phyloP scores from a whole-genome alignment of 2,888 invertebrate species.

The Schizotus pectinicornis region DNA sequence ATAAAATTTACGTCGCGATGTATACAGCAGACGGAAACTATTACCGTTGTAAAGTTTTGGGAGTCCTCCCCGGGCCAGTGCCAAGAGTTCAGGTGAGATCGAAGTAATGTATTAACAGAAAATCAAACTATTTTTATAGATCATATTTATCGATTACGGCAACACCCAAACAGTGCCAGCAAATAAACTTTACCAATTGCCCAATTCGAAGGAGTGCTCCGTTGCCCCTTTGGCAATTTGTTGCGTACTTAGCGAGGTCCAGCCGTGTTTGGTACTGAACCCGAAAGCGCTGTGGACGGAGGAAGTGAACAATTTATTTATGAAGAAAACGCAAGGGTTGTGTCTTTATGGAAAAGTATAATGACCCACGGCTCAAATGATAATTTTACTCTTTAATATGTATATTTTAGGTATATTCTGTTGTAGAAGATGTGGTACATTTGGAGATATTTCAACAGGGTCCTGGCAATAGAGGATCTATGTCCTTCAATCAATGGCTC shows the following conservation, averaged over 20 bases:
- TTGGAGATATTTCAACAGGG: slow-evolving; percentile 64
- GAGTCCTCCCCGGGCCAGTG: slow-evolving; percentile 3
- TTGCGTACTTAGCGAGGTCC: slow-evolving; percentile 72
- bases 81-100: slow-evolving; percentile 28
- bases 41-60: slow-evolving; percentile 65
- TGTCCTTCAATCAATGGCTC: slow-evolving; percentile 66
- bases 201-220: slow-evolving; percentile 36
- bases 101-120: not conserved
- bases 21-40: slow-evolving; percentile 59
- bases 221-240: slow-evolving; percentile 71
- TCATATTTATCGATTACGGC: slow-evolving; percentile 83
- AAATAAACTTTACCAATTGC: slow-evolving; percentile 59
- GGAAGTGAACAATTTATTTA: slow-evolving; percentile 62
- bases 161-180: slow-evolving; percentile 61
- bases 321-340: slow-evolving; percentile 39
- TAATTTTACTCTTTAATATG: slow-evolving; percentile 7
- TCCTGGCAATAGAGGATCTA: slow-evolving; percentile 4
- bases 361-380: too few relatives aligned
- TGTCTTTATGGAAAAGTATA: slow-evolving; percentile 61
- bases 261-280: slow-evolving; percentile 69
- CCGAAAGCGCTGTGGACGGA: slow-evolving; percentile 68
- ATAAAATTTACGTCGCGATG: slow-evolving; percentile 66
- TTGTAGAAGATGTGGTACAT: slow-evolving; percentile 76
- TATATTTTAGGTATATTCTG: slow-evolving; percentile 68
- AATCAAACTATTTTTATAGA: slow-evolving; percentile 55